phyloP scores from a whole-genome alignment of 2,888 invertebrate genomes.

The Folsomia candida region DNA sequence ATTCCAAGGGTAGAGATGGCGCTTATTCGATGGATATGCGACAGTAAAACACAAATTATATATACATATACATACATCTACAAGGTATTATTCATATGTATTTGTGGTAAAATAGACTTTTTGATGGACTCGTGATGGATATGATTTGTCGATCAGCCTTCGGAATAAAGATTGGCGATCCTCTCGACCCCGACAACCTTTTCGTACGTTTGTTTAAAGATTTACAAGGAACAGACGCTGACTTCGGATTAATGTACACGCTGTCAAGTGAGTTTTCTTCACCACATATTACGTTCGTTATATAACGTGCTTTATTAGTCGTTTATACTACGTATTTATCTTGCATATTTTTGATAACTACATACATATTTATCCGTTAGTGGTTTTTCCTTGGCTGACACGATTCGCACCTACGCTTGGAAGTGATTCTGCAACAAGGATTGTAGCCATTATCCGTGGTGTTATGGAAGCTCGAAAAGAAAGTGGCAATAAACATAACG shows the following conservation, averaged over 20 bases:
- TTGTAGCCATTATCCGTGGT: conserved; percentile 26
- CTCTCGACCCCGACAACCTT: conserved; percentile 31
- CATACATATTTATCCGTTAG: conserved; percentile 2
- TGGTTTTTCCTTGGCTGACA: conserved; percentile 22
- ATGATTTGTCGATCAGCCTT: conserved; percentile 35
- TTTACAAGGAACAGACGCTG: conserved; percentile 29
- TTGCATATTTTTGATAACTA: background rate
- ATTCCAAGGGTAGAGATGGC: background rate
- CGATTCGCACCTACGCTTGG: conserved; percentile 34
- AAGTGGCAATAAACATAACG: conserved; percentile 27
- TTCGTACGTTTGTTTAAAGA: conserved; percentile 36
- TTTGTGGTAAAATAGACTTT: background rate
- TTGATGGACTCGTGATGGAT: conserved; percentile 30
- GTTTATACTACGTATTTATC: too few relatives aligned
- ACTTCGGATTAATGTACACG: conserved; percentile 31
- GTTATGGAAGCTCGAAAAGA: conserved; percentile 26
- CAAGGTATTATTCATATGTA: background rate
- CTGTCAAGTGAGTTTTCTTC: conserved; percentile 41
- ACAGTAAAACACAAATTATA: background rate
- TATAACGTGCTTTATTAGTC: too few relatives aligned
- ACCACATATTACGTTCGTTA: too few relatives aligned
- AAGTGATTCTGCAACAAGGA: conserved; percentile 18
- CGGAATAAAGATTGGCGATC: conserved; percentile 34
- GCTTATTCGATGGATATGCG: too few relatives aligned
- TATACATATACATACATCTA: background rate